A percentile compares a stretch with the other conserved stretches of the same genome.
Evolutionary conservation across 2,888 invertebrate species (phyloP).

Genomic region (Myopa testacea): DNA sequence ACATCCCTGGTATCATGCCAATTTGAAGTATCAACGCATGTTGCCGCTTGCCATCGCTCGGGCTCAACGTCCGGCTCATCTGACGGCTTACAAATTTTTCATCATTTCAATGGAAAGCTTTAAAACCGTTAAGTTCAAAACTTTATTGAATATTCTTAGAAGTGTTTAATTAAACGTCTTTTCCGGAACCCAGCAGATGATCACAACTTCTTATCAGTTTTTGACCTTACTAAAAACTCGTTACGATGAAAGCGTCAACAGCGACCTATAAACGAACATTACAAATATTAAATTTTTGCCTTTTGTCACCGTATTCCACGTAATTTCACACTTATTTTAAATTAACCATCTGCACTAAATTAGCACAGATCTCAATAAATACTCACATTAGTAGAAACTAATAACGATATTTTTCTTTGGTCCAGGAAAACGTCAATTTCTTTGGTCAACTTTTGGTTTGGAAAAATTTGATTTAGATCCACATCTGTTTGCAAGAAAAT

Average conservation of each 20-base stretch:
- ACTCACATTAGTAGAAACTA: too few species aligned
- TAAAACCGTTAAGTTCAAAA: slow-evolving; percentile 36
- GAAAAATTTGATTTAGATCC: too few species aligned
- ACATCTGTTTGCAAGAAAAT: too few species aligned
- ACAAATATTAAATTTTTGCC: too few species aligned
- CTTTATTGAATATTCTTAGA: background rate
- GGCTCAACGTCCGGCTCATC: slow-evolving; percentile 42
- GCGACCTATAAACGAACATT: too few species aligned
- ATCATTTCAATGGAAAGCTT: slow-evolving; percentile 47
- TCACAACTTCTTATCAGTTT: slow-evolving; percentile 46
- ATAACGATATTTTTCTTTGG: too few species aligned
- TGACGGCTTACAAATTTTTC: slow-evolving; percentile 47
- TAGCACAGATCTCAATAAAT: too few species aligned
- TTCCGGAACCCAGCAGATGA: slow-evolving; percentile 36
- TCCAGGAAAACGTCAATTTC: too few species aligned
- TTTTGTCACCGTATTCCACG: too few species aligned
- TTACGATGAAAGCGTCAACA: slow-evolving; percentile 33
- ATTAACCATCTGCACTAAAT: too few species aligned
- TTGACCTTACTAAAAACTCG: slow-evolving; percentile 46
- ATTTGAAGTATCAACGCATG: slow-evolving; percentile 42
- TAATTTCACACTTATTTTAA: too few species aligned
- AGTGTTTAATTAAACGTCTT: background rate
- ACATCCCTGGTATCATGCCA: slow-evolving; percentile 45
- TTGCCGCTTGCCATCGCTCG: slow-evolving; percentile 43
- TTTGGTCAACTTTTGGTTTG: too few species aligned